A percentile compares a stretch with the other conserved stretches of the same genome.
Evolutionary conservation across 2,113 vertebrate species (phyloP).

Genomic region (Australoheros scitulus): DNA sequence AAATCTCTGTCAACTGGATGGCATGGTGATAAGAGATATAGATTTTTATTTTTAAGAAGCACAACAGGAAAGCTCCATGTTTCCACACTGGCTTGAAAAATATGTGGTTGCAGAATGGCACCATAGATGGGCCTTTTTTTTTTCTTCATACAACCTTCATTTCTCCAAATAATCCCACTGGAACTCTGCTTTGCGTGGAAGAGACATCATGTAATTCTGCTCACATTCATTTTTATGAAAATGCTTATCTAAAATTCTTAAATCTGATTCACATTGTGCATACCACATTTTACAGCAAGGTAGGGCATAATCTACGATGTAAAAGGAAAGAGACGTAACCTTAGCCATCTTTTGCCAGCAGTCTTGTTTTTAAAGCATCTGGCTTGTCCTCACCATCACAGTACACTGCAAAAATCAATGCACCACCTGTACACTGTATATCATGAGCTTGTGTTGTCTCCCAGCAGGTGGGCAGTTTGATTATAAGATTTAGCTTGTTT

Average conservation of each 20-base stretch:
- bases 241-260: not conserved
- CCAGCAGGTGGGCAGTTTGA: not conserved
- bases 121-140: too few relatives aligned
- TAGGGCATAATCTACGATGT: not conserved
- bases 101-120: not conserved
- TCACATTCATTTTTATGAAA: not conserved
- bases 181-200: too few relatives aligned
- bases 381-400: not conserved
- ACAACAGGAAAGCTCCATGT: not conserved
- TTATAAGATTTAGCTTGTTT: not conserved
- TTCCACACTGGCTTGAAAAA: not conserved
- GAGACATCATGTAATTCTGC: not conserved
- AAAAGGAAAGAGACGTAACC: conserved; percentile 1
- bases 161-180: not conserved
- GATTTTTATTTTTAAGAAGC: conserved; percentile 8
- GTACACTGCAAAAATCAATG: not conserved
- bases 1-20: conserved; percentile 3
- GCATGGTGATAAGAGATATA: not conserved
- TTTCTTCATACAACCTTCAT: not conserved
- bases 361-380: not conserved
- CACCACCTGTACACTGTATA: not conserved
- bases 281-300: not conserved
- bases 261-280: not conserved
- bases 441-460: not conserved
- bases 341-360: not conserved